Conservation (phyloP, 2,888 invertebrate genomes). For the Erebia palarica region DNA sequence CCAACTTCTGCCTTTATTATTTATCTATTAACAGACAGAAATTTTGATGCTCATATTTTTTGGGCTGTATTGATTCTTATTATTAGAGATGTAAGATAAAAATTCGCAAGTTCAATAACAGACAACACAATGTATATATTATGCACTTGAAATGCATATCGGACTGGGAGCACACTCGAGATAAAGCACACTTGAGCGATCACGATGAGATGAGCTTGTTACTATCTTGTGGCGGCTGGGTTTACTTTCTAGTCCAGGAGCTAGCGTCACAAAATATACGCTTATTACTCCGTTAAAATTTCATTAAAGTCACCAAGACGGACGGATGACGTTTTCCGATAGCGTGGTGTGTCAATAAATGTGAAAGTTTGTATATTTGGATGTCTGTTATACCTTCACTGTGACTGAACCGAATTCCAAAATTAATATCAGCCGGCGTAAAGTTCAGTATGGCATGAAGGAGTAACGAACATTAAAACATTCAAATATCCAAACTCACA, state of each 20-base stretch:
- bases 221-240: slow-evolving; percentile 32
- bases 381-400: too few relatives aligned
- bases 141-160: slow-evolving; percentile 40
- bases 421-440: too few relatives aligned
- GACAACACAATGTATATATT: background rate
- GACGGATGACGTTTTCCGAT: too few relatives aligned
- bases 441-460: too few relatives aligned
- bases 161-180: slow-evolving; percentile 42
- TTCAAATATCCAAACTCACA: too few relatives aligned
- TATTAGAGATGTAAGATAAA: background rate
- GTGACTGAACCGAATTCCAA: too few relatives aligned
- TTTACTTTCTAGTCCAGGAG: slow-evolving; percentile 15
- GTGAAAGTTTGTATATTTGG: too few relatives aligned
- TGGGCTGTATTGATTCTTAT: background rate
- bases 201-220: slow-evolving; percentile 40
- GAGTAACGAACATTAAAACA: too few relatives aligned
- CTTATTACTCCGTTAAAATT: background rate
- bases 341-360: too few relatives aligned
- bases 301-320: too few relatives aligned
- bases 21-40: too few relatives aligned
- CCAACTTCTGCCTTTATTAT: too few relatives aligned
- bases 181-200: slow-evolving; percentile 43
- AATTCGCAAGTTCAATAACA: background rate
- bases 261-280: background rate
- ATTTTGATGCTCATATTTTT: background rate